phyloP scores from a whole-genome alignment of 2,113 vertebrate genomes.

The Cavia porcellus region DNA sequence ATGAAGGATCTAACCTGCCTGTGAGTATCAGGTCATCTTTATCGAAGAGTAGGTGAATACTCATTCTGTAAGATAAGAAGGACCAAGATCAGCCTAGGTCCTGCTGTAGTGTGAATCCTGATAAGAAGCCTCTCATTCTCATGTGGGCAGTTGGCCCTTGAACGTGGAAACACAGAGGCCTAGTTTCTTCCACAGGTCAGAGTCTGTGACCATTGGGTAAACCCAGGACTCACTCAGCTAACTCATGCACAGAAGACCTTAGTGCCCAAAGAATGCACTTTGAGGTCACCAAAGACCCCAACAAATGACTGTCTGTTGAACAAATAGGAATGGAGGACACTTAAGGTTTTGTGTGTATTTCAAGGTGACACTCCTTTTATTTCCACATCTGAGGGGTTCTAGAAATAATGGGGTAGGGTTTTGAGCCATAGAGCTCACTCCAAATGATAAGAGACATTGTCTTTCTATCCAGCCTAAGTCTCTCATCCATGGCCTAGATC shows the following conservation, averaged over 20 bases:
- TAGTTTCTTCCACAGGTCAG: neutral
- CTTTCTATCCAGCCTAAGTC: neutral
- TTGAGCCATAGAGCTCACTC: neutral
- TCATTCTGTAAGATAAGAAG: neutral
- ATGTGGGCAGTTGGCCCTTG: neutral
- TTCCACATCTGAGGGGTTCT: neutral
- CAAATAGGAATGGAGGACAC: neutral
- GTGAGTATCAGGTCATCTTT: conserved; percentile 73
- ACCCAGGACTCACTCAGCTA: neutral
- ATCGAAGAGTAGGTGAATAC: neutral
- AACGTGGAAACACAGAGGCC: neutral
- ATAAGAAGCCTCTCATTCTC: neutral
- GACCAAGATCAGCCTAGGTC: neutral
- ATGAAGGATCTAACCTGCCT: conserved; percentile 73
- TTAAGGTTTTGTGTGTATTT: neutral
- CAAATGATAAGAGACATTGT: neutral
- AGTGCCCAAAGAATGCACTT: neutral
- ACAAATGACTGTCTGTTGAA: neutral
- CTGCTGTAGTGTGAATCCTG: neutral
- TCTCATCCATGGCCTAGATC: neutral
- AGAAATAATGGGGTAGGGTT: neutral
- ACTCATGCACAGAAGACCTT: neutral
- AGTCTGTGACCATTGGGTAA: neutral
- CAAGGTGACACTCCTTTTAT: neutral
- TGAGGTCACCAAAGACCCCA: neutral